phyloP scores from a whole-genome alignment of 2,888 invertebrate species.

The Flexamia atlantica region DNA sequence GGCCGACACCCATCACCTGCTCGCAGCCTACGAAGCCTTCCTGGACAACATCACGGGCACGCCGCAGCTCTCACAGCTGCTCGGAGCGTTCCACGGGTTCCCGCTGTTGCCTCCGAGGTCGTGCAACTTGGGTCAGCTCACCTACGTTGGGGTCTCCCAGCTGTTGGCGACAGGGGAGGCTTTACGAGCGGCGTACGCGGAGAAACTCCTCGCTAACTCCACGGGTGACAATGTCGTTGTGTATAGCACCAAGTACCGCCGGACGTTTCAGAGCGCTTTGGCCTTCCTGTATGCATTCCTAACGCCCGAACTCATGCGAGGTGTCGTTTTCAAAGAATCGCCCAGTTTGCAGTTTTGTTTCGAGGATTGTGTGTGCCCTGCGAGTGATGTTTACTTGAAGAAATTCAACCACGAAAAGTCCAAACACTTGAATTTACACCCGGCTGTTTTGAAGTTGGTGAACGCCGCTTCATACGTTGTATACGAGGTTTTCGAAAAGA shows the following conservation, averaged over 20 bases:
- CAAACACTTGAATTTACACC: constrained; percentile 84
- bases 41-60: constrained; percentile 78
- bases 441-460: constrained; percentile 85
- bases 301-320: constrained; percentile 76
- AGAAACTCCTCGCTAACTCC: constrained; percentile 78
- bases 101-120: constrained; percentile 85
- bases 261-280: constrained; percentile 94
- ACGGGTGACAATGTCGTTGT: constrained; percentile 79
- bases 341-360: constrained; percentile 92
- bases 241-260: constrained; percentile 89
- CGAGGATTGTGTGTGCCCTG: constrained; percentile 89
- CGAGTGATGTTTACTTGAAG: constrained; percentile 79
- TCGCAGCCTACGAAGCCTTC: constrained; percentile 75
- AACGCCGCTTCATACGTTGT: constrained; percentile 81
- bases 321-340: constrained; percentile 84
- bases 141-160: constrained; percentile 81
- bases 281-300: constrained; percentile 87
- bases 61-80: constrained; percentile 75
- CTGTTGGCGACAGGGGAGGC: constrained; percentile 87
- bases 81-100: constrained; percentile 91
- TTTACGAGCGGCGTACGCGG: constrained; percentile 76
- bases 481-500: constrained; percentile 82
- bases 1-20: constrained; percentile 64
- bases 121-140: constrained; percentile 92
- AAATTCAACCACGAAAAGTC: constrained; percentile 77